These are phyloP conservation scores for Phainopepla nitens DNA, from an alignment of 2,113 vertebrate genomes.

Conservation along the genomic window DNA sequence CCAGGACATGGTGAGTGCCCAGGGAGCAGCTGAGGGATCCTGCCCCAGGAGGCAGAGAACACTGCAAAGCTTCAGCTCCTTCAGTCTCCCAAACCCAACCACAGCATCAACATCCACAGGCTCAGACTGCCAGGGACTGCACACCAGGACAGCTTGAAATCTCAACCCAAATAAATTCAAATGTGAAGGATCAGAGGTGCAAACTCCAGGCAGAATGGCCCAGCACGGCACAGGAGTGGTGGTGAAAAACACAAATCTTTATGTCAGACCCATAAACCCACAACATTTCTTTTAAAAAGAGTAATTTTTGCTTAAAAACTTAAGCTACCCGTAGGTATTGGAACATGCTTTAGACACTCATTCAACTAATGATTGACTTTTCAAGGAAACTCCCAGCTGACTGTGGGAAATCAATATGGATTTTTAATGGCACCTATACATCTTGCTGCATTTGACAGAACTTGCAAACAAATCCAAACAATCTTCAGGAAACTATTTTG, in stretches of 20 bases:
- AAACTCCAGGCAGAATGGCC: too few species aligned
- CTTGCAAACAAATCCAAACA: constrained; percentile 2
- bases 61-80: neutral
- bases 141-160: neutral
- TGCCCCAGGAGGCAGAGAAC: neutral
- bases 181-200: neutral
- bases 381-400: neutral
- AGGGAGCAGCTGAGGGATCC: neutral
- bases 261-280: neutral
- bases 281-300: neutral
- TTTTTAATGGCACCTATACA: neutral
- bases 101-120: rapidly evolving
- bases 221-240: rapidly evolving
- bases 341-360: neutral
- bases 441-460: neutral
- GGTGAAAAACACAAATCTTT: rapidly evolving
- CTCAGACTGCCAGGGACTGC: too few species aligned
- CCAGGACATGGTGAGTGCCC: rapidly evolving
- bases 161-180: neutral
- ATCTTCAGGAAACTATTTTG: neutral
- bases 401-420: constrained; percentile 7
- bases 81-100: neutral
- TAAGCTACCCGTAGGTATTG: neutral
- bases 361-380: neutral
- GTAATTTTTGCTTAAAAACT: neutral